A percentile compares a stretch with the other conserved stretches of the same genome.
Conservation (phyloP, 2,797 vertebrate genomes). For the Microtus agrestis region DNA sequence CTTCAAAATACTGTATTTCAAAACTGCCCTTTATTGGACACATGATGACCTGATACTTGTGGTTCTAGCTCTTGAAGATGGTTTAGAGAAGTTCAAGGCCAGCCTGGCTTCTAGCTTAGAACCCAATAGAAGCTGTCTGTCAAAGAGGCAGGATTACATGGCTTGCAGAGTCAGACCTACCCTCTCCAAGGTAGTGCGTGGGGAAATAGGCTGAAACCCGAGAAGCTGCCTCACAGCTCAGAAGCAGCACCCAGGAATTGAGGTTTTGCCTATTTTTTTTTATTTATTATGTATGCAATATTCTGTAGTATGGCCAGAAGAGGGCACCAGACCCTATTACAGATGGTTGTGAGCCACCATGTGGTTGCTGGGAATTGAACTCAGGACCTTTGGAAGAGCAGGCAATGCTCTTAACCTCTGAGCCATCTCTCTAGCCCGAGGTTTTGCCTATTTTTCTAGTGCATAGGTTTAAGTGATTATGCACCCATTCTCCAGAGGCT, state of each 20-base stretch:
- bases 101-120: background rate
- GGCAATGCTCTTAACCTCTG: no score
- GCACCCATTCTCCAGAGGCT: no score
- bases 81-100: background rate
- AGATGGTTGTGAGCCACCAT: no score
- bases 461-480: background rate
- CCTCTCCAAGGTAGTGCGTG: background rate
- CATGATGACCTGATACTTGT: background rate
- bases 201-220: background rate
- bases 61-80: background rate
- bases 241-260: background rate
- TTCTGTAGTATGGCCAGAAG: no score
- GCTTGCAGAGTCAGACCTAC: background rate
- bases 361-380: no score
- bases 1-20: background rate
- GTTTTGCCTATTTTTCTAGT: background rate
- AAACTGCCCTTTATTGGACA: background rate
- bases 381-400: no score
- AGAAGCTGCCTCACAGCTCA: background rate
- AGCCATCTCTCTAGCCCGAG: no score
- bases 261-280: background rate
- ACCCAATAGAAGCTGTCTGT: background rate
- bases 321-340: no score
- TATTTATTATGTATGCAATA: no score
- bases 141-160: background rate